Base-by-base conservation (phyloP, 2,113 vertebrate species). In the Sterrhoptilus dennistouni region DNA sequence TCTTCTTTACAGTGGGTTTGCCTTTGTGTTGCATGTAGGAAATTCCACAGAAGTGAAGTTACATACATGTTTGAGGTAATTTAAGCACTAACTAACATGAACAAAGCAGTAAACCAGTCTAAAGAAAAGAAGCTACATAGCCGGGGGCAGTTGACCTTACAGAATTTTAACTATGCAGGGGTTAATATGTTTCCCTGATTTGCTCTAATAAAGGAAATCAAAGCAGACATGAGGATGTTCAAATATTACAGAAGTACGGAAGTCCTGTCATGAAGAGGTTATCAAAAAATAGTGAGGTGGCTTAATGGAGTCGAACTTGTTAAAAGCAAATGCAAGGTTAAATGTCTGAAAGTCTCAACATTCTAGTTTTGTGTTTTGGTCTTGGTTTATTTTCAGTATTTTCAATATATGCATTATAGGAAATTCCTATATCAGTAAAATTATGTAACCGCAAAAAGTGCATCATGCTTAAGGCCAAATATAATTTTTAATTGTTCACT, bases 141-240 rank as follows among this genome's bases (percentile, higher is more conserved):
- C 76, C 44, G 36, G 56, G 29, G 83, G 91, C 89, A 60, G 25
- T 40, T 94, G 93, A 95, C 87, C 77, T 91, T 89, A 50, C 10
- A 72, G 69, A 76, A 63, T 89, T 91, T 87, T 82, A 89, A 53
- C 65, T 85, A 17, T 76, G 53, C 53, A 57, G 70, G 22, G 66
- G 65, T 94, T 95, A 89, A 89, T 89, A 61, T 89, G 83, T 93
- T 93, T 64, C 80, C 44, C 22, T 66, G 60, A 87, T 91, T 87
- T 84, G 25, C 21, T 89, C 15, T 90, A 76, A 91, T 61, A 76
- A 85, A 89, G 84, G 36, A 84, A 93, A 95, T 87, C 44, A 45
- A 89, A 89, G 21, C 53, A 75, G 83, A 83, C 59, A 9, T 65
- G 31, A 28, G 19, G 36, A 56, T 78, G 65, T 64, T 87, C 65